Evolutionary conservation across 2,888 invertebrate species (phyloP), one percentile per base, ranked within the genome.

Genomic region (Marronus borbonicus): DNA sequence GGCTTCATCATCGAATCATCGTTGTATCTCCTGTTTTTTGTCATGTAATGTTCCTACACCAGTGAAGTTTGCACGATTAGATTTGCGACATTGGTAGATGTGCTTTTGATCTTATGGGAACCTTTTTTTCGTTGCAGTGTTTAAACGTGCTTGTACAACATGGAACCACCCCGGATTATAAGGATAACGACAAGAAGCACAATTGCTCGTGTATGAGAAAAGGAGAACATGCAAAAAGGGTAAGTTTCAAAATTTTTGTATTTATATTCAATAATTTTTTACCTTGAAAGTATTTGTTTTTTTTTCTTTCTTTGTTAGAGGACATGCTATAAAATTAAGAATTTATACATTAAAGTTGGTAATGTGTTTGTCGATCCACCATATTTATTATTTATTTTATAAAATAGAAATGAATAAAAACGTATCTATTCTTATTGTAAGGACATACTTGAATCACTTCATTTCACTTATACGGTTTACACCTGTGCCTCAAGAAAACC

Each of bases 91-190:
- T 44, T 60, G 58, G 39, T 28, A 50, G 17, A 36, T 50, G 24
- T 77, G 66, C 39, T 20, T 72, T 20, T 76, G 17, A 64, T 39
- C 39, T 66, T 20, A 36, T 66, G 55, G 20, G 8, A 36, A 20
- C 1, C n/a, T 4, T 55, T 39, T 66, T 75, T 69, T 14, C 49
- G 20, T 86, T 85, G 28, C 90, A 96, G 96, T 96, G 96, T 87
- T 89, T 96, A 80, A 95, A 94, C 85, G 92, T 95, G 80, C 86
- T 97, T 85, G 94, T 96, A 66, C 95, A 95, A 81, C 94, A 95
- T 80, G 95, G 96, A 3, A 93, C 95, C 7, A 91, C 92, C 12
- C 92, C 93, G 70, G 93, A 93, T 85, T 92, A 92, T 86, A 90
- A 90, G 86, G 90, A 91, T 83, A 87, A 88, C 83, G 86, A 86